Evolutionary conservation across 1,140 invertebrate genomes (phyloP).

Genomic region (Macrocentrus cingulum): DNA sequence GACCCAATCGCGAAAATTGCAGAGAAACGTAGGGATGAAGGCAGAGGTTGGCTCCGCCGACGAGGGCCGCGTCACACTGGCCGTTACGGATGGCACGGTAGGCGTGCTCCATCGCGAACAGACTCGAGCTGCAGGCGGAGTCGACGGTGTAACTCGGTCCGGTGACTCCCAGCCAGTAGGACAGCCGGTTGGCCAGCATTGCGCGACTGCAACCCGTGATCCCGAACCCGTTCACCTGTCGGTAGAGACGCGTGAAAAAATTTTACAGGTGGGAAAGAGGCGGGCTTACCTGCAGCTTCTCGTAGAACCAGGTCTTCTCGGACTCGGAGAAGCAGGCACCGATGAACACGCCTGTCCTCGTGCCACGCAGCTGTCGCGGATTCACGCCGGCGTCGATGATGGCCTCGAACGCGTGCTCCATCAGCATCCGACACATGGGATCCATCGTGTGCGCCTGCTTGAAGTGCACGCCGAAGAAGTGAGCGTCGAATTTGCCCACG

Average conservation of each 20-base stretch:
- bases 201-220: slow-evolving; percentile 76
- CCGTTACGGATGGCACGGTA: slow-evolving; percentile 74
- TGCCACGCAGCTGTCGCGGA: slow-evolving; percentile 62
- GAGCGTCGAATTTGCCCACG: slow-evolving; percentile 79
- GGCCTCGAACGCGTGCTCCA: slow-evolving; percentile 85
- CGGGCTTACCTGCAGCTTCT: slow-evolving; percentile 58
- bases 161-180: slow-evolving; percentile 70
- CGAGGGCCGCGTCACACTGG: slow-evolving; percentile 83
- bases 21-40: slow-evolving; percentile 85
- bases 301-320: slow-evolving; percentile 71
- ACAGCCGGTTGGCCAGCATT: slow-evolving; percentile 90
- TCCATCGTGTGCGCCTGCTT: slow-evolving; percentile 87
- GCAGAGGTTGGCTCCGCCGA: slow-evolving; percentile 80
- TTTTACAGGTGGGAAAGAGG: neutral
- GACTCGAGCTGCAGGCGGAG: slow-evolving; percentile 87
- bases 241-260: neutral
- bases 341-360: slow-evolving; percentile 80
- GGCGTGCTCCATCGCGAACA: slow-evolving; percentile 83
- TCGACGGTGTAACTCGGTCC: slow-evolving; percentile 84
- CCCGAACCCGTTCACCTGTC: slow-evolving; percentile 52
- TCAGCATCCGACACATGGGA: slow-evolving; percentile 80
- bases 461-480: slow-evolving; percentile 80
- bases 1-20: slow-evolving; percentile 69
- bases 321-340: slow-evolving; percentile 80
- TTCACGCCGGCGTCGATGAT: slow-evolving; percentile 81